These are phyloP conservation scores for Caenorhabditis wallacei DNA, from an alignment of 2,888 invertebrate genomes.

Conservation along the genomic window DNA sequence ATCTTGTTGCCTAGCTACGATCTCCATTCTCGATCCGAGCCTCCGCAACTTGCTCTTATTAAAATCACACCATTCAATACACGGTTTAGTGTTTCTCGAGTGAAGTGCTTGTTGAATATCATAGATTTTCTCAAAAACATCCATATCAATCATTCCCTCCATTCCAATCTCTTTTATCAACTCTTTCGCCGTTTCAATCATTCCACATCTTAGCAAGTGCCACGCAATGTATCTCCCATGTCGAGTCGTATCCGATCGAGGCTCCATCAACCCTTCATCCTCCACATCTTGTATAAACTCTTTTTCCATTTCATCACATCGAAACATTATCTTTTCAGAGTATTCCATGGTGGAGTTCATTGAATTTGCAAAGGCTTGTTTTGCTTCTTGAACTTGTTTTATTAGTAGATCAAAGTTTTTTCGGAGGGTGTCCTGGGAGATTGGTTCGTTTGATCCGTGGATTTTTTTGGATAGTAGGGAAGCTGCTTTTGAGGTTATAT, in stretches of 20 bases:
- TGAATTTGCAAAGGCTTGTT: not conserved
- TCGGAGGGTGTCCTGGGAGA: constrained; percentile 16
- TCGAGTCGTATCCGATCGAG: constrained; percentile 18
- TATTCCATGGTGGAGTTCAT: constrained; percentile 28
- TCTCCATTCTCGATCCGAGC: constrained; percentile 91
- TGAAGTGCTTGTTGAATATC: constrained; percentile 66
- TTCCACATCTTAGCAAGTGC: constrained; percentile 91
- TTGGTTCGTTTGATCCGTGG: constrained; percentile 27
- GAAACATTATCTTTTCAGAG: constrained; percentile 22
- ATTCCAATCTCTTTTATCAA: constrained; percentile 87
- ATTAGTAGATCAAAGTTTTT: constrained; percentile 32
- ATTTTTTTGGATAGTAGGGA: constrained; percentile 6
- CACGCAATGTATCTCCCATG: constrained; percentile 92
- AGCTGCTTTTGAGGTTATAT: constrained; percentile 29
- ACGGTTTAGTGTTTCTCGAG: constrained; percentile 66
- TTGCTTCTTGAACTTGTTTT: constrained; percentile 39
- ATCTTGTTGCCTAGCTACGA: constrained; percentile 88
- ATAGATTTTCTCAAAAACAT: constrained; percentile 71
- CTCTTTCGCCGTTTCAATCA: constrained; percentile 94
- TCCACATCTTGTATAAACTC: constrained; percentile 22
- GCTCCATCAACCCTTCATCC: not conserved
- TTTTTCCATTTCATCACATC: constrained; percentile 31
- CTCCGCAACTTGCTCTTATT: constrained; percentile 84
- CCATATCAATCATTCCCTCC: constrained; percentile 65
- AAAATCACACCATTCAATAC: constrained; percentile 84